phyloP scores from a whole-genome alignment of 1,140 invertebrate species.

The Helicoverpa zea region DNA sequence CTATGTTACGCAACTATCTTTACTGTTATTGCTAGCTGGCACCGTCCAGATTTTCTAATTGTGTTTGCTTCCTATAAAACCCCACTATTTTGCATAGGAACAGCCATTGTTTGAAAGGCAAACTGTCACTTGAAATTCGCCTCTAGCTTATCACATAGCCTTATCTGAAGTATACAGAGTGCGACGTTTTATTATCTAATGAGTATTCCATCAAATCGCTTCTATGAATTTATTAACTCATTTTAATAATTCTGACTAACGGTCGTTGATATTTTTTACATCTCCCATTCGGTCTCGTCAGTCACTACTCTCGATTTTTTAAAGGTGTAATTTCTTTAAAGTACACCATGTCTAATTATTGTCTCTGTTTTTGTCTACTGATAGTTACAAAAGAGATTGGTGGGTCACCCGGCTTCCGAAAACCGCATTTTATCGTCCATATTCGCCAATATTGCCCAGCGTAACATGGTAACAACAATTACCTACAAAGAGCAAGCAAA shows the following conservation, averaged over 20 bases:
- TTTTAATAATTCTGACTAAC: not conserved
- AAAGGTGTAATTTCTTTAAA: too few species aligned
- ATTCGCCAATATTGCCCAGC: too few species aligned
- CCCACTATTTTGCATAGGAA: constrained; percentile 24
- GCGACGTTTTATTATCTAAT: constrained; percentile 37
- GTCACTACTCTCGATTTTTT: too few species aligned
- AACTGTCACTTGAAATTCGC: constrained; percentile 34
- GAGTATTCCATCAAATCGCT: constrained; percentile 28
- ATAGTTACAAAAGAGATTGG: too few species aligned
- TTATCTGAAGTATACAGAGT: constrained; percentile 28
- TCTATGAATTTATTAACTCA: not conserved
- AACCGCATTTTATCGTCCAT: too few species aligned
- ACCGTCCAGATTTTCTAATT: constrained; percentile 33
- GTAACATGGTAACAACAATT: not conserved
- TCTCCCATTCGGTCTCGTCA: too few species aligned
- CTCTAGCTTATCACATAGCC: constrained; percentile 32
- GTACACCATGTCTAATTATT: too few species aligned
- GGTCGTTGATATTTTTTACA: too few species aligned
- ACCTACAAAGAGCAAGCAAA: not conserved
- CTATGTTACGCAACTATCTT: constrained; percentile 33
- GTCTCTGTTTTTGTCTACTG: too few species aligned
- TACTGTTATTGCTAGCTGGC: constrained; percentile 21
- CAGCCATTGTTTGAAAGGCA: not conserved
- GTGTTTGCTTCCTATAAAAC: constrained; percentile 33
- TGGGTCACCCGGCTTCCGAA: too few species aligned